Conservation (phyloP, 1,140 invertebrate species). For the Lethrus apterus region DNA sequence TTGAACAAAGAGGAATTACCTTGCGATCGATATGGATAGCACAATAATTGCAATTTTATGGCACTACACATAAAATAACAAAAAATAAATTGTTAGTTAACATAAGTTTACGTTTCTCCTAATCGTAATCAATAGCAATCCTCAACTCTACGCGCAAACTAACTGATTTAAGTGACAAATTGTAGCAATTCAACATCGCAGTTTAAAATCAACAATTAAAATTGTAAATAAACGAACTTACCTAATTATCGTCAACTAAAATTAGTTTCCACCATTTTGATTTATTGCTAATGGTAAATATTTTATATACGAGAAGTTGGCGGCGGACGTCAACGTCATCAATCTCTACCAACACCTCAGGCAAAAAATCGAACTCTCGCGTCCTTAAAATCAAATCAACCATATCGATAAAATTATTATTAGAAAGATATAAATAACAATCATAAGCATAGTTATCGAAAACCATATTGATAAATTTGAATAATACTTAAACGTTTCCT, state of each 20-base stretch:
- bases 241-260: conserved; percentile 12
- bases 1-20: conserved; percentile 5
- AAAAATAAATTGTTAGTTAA: conserved; percentile 13
- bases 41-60: conserved; percentile 3
- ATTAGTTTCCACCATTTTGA: conserved; percentile 16
- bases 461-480: too few species aligned
- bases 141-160: too few species aligned
- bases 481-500: too few species aligned
- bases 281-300: conserved; percentile 11
- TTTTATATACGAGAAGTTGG: conserved; percentile 11
- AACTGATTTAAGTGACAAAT: too few species aligned
- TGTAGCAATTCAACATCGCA: too few species aligned
- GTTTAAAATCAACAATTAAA: conserved; percentile 10
- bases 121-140: too few species aligned
- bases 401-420: too few species aligned
- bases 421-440: too few species aligned
- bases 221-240: conserved; percentile 14
- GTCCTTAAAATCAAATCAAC: too few species aligned
- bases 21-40: background rate
- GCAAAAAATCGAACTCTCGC: too few species aligned
- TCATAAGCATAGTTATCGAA: too few species aligned
- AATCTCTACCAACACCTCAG: background rate
- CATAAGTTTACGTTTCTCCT: conserved; percentile 11
- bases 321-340: too few species aligned
- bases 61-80: conserved; percentile 4